phyloP scores from a whole-genome alignment of 2,113 vertebrate genomes.

The Coracopsis vasa region DNA sequence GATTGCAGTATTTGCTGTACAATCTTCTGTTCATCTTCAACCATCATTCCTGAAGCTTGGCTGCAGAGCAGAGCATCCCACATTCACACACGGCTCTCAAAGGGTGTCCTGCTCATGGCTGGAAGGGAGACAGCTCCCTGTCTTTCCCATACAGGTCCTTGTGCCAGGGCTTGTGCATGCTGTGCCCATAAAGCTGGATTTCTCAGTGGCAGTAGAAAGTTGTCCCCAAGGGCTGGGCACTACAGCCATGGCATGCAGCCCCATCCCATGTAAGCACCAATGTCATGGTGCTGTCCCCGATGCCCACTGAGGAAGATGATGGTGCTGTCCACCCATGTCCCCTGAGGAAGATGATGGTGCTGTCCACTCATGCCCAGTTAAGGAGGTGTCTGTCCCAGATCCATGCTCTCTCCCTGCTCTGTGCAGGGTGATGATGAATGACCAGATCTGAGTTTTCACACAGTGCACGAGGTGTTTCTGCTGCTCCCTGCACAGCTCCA shows the following conservation, averaged over 20 bases:
- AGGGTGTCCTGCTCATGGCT: neutral
- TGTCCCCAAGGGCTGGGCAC: neutral
- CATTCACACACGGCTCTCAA: neutral
- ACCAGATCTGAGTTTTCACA: neutral
- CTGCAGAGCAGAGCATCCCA: neutral
- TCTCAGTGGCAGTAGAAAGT: neutral
- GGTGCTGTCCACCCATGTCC: neutral
- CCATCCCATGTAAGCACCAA: rapidly evolving
- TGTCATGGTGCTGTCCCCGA: neutral
- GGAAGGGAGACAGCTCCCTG: neutral
- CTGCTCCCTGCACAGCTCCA: neutral
- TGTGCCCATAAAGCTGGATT: neutral
- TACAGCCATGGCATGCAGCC: rapidly evolving
- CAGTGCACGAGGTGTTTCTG: neutral
- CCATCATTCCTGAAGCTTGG: neutral
- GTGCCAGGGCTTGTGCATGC: neutral
- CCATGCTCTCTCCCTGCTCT: neutral
- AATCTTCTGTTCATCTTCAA: neutral
- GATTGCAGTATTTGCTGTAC: no score
- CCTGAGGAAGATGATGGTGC: rapidly evolving
- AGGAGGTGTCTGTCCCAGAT: rapidly evolving
- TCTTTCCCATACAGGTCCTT: rapidly evolving
- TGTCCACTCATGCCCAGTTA: neutral
- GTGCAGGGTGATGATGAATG: neutral
- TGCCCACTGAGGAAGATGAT: neutral